These are phyloP conservation scores for Datnioides undecimradiatus DNA, from an alignment of 2,113 vertebrate genomes.

Conservation along the genomic window DNA sequence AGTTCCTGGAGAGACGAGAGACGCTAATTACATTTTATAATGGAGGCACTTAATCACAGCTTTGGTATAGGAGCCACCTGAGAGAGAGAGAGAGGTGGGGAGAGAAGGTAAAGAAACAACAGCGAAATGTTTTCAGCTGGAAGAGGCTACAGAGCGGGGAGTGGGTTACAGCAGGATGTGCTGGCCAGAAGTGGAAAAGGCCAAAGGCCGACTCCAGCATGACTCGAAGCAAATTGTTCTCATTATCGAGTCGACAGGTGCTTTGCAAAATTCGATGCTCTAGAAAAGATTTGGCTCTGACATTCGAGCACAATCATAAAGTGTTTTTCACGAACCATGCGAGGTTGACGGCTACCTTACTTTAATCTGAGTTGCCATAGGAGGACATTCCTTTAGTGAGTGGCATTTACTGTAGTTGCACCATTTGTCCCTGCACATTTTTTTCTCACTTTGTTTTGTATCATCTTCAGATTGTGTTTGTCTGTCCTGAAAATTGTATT, in stretches of 20 bases:
- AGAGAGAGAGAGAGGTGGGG: constrained; percentile 27
- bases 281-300: constrained; percentile 32
- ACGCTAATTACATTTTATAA: constrained; percentile 65
- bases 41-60: constrained; percentile 60
- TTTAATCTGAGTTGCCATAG: neutral
- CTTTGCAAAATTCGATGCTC: constrained; percentile 16
- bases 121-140: neutral
- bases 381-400: neutral
- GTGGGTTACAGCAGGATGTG: constrained; percentile 6
- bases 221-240: constrained; percentile 60
- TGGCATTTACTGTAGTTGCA: neutral
- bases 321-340: constrained; percentile 15
- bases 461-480: constrained; percentile 8
- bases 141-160: constrained; percentile 35
- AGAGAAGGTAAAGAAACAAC: neutral
- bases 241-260: constrained; percentile 52
- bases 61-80: constrained; percentile 22
- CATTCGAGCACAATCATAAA: neutral
- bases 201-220: constrained; percentile 45
- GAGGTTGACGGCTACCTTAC: neutral
- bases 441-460: neutral
- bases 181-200: constrained; percentile 29
- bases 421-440: constrained; percentile 1
- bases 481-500: constrained; percentile 1
- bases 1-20: constrained; percentile 42